Evolutionary conservation across 2,797 vertebrate species (phyloP).

Genomic region (Chromis chromis): DNA sequence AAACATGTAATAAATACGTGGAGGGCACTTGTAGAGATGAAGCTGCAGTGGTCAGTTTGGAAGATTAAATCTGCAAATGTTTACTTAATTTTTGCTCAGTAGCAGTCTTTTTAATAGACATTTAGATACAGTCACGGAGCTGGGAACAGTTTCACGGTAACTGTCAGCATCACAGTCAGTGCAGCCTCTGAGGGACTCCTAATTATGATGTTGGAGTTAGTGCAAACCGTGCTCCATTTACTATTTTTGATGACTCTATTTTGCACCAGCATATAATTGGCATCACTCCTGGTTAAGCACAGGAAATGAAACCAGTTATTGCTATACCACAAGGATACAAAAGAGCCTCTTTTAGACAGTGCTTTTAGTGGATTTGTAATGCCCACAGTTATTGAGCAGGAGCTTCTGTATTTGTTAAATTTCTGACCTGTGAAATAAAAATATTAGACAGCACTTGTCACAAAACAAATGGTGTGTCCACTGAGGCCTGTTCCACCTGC

Average conservation of each 20-base stretch:
- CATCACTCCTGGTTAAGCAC: slow-evolving; percentile 21
- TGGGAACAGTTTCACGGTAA: slow-evolving; percentile 10
- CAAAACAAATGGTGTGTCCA: slow-evolving; percentile 17
- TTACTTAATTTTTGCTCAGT: too few species aligned
- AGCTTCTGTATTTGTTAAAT: background rate
- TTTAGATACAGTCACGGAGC: background rate
- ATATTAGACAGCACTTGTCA: slow-evolving; percentile 15
- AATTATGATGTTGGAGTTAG: slow-evolving; percentile 56
- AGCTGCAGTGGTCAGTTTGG: background rate
- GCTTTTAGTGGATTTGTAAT: background rate
- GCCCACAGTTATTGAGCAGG: background rate
- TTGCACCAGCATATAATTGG: slow-evolving; percentile 25
- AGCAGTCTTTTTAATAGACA: slow-evolving; percentile 10
- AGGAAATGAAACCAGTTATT: slow-evolving; percentile 20
- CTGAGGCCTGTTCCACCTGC: slow-evolving; percentile 28
- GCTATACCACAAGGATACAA: slow-evolving; percentile 13
- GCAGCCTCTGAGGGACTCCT: slow-evolving; percentile 51
- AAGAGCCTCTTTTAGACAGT: slow-evolving; percentile 1
- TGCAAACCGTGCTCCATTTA: slow-evolving; percentile 66
- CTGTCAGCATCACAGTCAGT: slow-evolving; percentile 10
- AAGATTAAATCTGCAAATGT: background rate
- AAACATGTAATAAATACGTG: too few species aligned
- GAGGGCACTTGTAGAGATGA: too few species aligned
- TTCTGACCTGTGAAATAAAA: slow-evolving; percentile 13
- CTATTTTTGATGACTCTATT: slow-evolving; percentile 69